Base-by-base conservation (phyloP, 2,888 invertebrate species). In the Serripes groenlandicus region DNA sequence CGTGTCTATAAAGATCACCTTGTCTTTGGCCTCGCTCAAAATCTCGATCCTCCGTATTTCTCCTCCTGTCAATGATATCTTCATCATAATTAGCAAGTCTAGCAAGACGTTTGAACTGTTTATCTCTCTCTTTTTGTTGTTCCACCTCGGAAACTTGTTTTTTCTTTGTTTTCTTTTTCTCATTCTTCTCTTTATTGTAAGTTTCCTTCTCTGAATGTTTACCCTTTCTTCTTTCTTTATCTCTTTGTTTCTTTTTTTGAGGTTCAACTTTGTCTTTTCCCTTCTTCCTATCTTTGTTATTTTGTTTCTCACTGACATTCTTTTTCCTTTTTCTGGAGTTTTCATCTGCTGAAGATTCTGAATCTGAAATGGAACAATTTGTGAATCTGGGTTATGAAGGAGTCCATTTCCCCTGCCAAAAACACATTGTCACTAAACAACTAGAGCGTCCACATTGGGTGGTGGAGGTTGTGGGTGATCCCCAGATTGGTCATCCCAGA, bases 311-410 rank as follows among this genome's bases (percentile, higher is more conserved):
- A 62, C 68, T 68, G n/a, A 3, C 58, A 70, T 28, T 80, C 81
- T 62, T 73, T 49, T 75, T 81, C 70, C 70, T 83, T 68, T 75
- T 83, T 56, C 85, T 86, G 69, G 80, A 86, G 52, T 81, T 79
- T n/a, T 85, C 81, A 54, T 86, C 90, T 71, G 89, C 91, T 75
- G 88, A 83, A 5, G 86, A 88, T 58, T 85, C 83, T 30, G 85
- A 81, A 56, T 71, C 71, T 71, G 18, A 34, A 56, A 71, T 1
- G 15, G 21, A 56, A 21, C 18, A 35, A 21, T 35, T 34, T 28
- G 21, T 62, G 18, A 62, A n/a, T 42, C n/a, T n/a, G n/a, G n/a
- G n/a, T n/a, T n/a, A n/a, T n/a, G n/a, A n/a, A n/a, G n/a, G n/a
- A n/a, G n/a, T n/a, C n/a, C n/a, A n/a, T n/a, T n/a, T n/a, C n/a